Conservation (phyloP, 2,113 vertebrate species). For the Rhombomys opimus region DNA sequence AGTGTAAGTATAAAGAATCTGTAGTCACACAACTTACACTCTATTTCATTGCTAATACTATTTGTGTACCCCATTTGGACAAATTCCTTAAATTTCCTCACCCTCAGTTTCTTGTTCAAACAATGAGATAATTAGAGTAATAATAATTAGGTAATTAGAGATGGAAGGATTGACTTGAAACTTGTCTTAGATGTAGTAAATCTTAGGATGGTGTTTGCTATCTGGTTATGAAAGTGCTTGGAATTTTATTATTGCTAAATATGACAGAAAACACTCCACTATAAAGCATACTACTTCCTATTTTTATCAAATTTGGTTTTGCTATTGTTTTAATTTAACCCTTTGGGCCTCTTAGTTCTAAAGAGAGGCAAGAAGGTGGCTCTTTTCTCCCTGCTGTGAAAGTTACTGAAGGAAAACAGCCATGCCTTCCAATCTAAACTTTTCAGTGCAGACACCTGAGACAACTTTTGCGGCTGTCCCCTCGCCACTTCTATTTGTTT, state of each 20-base stretch:
- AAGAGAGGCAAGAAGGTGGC: neutral
- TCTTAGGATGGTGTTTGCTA: neutral
- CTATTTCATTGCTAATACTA: neutral
- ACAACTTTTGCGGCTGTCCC: neutral
- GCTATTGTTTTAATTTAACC: neutral
- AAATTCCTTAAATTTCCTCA: constrained; percentile 36
- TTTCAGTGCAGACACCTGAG: neutral
- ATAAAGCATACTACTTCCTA: neutral
- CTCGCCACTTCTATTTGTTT: neutral
- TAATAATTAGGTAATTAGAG: neutral
- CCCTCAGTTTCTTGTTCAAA: neutral
- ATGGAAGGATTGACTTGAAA: constrained; percentile 16
- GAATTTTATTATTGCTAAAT: neutral
- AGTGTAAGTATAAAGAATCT: neutral
- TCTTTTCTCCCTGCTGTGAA: neutral
- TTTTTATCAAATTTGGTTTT: neutral
- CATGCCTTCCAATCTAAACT: constrained; percentile 55
- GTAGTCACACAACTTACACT: neutral
- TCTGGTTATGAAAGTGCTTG: neutral
- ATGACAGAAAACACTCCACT: neutral
- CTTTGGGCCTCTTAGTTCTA: neutral
- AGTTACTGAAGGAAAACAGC: constrained; percentile 2
- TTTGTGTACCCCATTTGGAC: neutral
- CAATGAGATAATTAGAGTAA: constrained; percentile 3
- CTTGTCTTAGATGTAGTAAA: neutral